A percentile compares a stretch with the other conserved stretches of the same genome.
These are phyloP conservation scores for Magallana gigas DNA, from an alignment of 1,140 invertebrate species.

Conservation along the genomic window DNA sequence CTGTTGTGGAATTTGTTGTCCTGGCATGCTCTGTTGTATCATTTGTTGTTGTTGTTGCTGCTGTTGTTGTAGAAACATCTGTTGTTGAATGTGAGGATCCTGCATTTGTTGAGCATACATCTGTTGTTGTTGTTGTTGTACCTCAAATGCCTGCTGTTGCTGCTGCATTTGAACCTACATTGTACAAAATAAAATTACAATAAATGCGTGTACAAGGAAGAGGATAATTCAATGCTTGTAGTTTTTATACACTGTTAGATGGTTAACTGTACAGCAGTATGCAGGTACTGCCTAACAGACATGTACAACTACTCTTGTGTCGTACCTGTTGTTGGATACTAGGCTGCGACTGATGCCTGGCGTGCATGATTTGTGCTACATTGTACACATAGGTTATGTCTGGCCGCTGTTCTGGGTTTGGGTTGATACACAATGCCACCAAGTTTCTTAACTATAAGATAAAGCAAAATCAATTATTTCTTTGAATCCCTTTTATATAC, in stretches of 20 bases:
- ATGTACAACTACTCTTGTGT: background rate
- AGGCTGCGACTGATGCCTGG: constrained; percentile 55
- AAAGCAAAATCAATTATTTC: constrained; percentile 27
- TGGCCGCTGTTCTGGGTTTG: constrained; percentile 82
- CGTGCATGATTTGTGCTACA: constrained; percentile 78
- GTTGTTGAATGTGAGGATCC: constrained; percentile 44
- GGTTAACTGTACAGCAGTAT: no score
- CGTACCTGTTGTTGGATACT: constrained; percentile 20
- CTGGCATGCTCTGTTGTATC: constrained; percentile 45
- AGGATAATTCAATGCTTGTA: no score
- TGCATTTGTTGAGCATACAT: constrained; percentile 44
- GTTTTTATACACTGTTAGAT: no score
- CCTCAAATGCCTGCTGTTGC: constrained; percentile 26
- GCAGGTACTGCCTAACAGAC: no score
- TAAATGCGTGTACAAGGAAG: no score
- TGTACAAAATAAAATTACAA: no score
- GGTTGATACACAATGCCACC: constrained; percentile 83
- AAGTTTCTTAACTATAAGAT: constrained; percentile 81
- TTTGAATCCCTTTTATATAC: no score
- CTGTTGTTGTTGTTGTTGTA: constrained; percentile 41
- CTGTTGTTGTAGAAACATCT: constrained; percentile 54
- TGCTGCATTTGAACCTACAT: constrained; percentile 28
- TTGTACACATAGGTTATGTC: constrained; percentile 81
- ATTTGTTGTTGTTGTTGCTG: constrained; percentile 52
- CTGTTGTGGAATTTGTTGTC: constrained; percentile 43